Evolutionary conservation across 2,797 vertebrate genomes (phyloP), one percentile per base, ranked within the genome.

Genomic region (Phyllotis vaccarum): DNA sequence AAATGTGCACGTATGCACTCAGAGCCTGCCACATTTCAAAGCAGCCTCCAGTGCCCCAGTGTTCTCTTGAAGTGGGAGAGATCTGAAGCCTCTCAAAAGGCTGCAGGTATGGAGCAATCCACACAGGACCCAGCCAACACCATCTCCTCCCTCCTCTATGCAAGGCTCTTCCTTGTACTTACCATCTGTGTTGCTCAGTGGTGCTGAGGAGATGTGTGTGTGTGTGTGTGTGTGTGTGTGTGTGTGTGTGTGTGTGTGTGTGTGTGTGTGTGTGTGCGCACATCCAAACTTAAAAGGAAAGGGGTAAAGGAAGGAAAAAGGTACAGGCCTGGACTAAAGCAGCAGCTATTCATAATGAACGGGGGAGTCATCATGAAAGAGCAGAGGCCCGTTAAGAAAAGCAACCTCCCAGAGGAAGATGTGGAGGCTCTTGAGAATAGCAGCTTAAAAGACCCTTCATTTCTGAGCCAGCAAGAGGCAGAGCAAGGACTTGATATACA

Each of bases 261-360:
- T 29, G 64, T 10, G 68, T 56, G 90, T 80, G 22, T 74, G 70
- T 78, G 62, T 37, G 60, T 2, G 10, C 78, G 43, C 34, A 91
- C 78, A 40, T 88, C 62, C 92, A 88, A 82, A 96, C 95, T 78
- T 96, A 5, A 62, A 97, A 96, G 96, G 56, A 93, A 96, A 86
- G 82, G 70, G 49, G 14, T 49, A 46, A 54, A 66, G 92, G 58
- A 37, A 91, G 60, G 43, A 89, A 49, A 96, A 46, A n/a, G 89
- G 93, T 92, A 83, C 96, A 27, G 97, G 92, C 88, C 92, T 81
- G 89, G 68, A 79, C 91, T 37, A 92, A 89, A 86, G 93, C 96
- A 82, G 89, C 70, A 86, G 64, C 72, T 52, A 62, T 90, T 90
- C 94, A 80, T 92, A 93, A 91, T 54, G 52, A 94, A 94, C 60